These are phyloP conservation scores for Halichondria panicea DNA, from an alignment of 37 sponge, comb jelly and placozoan species.

Conservation along the genomic window DNA sequence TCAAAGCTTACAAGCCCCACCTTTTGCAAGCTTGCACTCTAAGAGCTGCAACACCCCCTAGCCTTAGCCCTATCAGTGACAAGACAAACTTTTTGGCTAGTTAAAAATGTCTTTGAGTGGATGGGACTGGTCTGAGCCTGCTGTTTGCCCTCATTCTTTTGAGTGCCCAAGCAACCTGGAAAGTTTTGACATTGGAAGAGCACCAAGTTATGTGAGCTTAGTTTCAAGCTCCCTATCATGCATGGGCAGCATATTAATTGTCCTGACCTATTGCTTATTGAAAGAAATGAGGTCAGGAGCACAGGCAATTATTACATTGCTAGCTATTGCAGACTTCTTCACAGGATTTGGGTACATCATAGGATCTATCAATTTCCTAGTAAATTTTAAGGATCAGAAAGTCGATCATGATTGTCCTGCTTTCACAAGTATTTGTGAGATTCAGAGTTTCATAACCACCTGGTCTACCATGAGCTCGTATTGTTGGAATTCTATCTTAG, in stretches of 20 bases:
- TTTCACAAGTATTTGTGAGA: slow-evolving; percentile 32
- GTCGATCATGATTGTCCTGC: background rate
- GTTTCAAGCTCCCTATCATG: slow-evolving; percentile 51
- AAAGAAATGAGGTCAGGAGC: slow-evolving; percentile 50
- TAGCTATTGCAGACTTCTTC: slow-evolving; percentile 66
- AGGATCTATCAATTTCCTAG: slow-evolving; percentile 31
- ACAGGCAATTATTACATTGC: slow-evolving; percentile 51
- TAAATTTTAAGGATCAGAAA: slow-evolving; percentile 1
- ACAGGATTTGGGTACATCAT: slow-evolving; percentile 64
- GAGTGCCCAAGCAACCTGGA: background rate
- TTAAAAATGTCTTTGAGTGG: background rate
- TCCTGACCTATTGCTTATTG: slow-evolving; percentile 38
- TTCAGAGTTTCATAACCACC: slow-evolving; percentile 73
- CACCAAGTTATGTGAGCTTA: slow-evolving; percentile 29
- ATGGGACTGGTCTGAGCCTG: background rate
- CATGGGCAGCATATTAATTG: slow-evolving; percentile 45
- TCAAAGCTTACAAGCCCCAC: no score
- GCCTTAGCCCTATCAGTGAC: background rate
- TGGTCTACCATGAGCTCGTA: slow-evolving; percentile 58
- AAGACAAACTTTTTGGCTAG: background rate
- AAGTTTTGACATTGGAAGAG: slow-evolving; percentile 15
- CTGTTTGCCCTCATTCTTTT: no score
- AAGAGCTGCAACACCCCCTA: no score
- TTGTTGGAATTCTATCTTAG: slow-evolving; percentile 72
- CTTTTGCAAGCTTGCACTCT: no score